Conservation (phyloP, 2,888 invertebrate genomes). For the Drosophila subsilvestris region DNA sequence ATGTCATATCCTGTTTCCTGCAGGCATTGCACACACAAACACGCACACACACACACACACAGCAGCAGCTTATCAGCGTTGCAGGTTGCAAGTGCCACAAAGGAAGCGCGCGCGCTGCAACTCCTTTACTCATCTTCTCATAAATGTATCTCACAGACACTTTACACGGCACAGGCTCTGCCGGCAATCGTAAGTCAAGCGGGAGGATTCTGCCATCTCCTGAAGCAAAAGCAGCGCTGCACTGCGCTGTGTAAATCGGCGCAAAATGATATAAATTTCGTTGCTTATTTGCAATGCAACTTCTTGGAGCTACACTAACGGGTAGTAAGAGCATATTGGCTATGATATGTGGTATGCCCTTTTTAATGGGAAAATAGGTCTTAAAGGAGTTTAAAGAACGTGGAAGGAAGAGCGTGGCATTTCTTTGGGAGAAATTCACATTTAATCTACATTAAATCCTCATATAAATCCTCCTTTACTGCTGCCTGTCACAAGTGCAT, state of each 20-base stretch:
- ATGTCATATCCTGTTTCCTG: constrained; percentile 81
- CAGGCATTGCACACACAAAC: constrained; percentile 30
- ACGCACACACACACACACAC: constrained; percentile 11
- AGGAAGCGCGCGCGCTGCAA: constrained; percentile 30
- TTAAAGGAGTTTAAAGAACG: not conserved
- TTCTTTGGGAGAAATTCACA: not conserved
- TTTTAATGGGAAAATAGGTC: not conserved
- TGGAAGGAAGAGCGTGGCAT: not conserved
- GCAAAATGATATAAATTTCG: constrained; percentile 38
- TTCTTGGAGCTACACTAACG: constrained; percentile 19
- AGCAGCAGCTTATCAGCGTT: constrained; percentile 58
- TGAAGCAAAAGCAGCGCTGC: not conserved
- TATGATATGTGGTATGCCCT: constrained; percentile 1
- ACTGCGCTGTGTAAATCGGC: constrained; percentile 31
- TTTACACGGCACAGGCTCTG: not conserved
- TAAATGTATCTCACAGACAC: constrained; percentile 7
- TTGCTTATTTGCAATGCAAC: constrained; percentile 26
- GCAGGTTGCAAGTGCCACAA: constrained; percentile 26
- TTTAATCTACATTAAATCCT: not conserved
- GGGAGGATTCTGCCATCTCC: constrained; percentile 14
- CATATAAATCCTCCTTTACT: not conserved
- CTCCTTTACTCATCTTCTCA: constrained; percentile 1
- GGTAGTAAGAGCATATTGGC: constrained; percentile 7
- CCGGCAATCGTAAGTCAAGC: constrained; percentile 28
- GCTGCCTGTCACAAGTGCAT: constrained; percentile 2